Evolutionary conservation across 2,113 vertebrate genomes (phyloP), one percentile per base, ranked within the genome.

Genomic region (Aegithalos caudatus): DNA sequence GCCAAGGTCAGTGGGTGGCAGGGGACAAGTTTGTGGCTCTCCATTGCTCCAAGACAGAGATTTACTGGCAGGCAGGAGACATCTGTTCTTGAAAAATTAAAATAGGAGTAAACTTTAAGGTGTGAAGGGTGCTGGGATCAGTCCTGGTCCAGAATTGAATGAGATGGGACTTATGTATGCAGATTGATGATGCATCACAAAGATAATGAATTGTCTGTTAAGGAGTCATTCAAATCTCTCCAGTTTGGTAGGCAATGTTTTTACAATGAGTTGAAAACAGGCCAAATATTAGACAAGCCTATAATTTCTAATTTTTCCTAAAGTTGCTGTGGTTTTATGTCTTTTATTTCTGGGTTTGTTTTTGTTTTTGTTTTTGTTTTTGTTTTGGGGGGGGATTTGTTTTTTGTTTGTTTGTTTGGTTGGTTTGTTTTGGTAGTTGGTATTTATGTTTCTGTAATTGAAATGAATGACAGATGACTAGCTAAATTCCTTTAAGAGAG

Each of bases 391-490:
- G n/a, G n/a, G n/a, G n/a, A n/a, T n/a, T n/a, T n/a, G n/a, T n/a
- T n/a, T n/a, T n/a, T n/a, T n/a, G n/a, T n/a, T n/a, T n/a, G n/a
- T n/a, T n/a, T n/a, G n/a, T n/a, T n/a, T n/a, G n/a, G n/a, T n/a
- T n/a, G 6, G 53, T 72, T 80, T 38, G 1, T 0, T 69, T 73
- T 86, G 67, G 33, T 45, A 86, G 18, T 27, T 38, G 77, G 38
- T 72, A n/a, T 65, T 56, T 73, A 27, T 0, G 0, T 66, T 96
- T 64, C 48, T 74, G 28, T 62, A 91, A 73, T 48, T 81, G 88
- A 87, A 95, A 57, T 57, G 79, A 95, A 78, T 88, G 92, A 67
- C 87, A 90, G 90, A 85, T 93, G 90, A 94, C 82, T 83, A 66
- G 64, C 60, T 95, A 60, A 88, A 90, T 74, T 88, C 90, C 60